Conservation (phyloP, 2,888 invertebrate genomes). For the Ennomos quercinarius region DNA sequence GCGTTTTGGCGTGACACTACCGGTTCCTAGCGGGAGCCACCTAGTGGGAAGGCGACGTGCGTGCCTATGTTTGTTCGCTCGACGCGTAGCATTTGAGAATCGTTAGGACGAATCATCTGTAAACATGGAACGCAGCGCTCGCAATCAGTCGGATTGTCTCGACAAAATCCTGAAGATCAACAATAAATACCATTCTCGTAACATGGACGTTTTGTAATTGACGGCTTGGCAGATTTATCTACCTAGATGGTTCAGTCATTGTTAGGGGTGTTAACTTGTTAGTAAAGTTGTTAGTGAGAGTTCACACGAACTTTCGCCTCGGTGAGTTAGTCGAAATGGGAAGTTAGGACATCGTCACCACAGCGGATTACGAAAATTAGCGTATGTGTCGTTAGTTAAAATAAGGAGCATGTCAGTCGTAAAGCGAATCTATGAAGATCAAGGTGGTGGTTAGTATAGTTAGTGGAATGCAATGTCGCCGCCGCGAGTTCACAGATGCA, state of each 20-base stretch:
- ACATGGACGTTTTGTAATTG: constrained; percentile 82
- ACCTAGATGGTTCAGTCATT: constrained; percentile 84
- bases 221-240: constrained; percentile 78
- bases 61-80: constrained; percentile 74
- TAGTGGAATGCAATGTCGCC: constrained; percentile 83
- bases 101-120: constrained; percentile 79
- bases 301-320: constrained; percentile 77
- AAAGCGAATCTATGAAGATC: constrained; percentile 66
- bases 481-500: constrained; percentile 90
- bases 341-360: constrained; percentile 77
- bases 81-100: constrained; percentile 83
- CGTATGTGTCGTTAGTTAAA: constrained; percentile 69
- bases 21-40: constrained; percentile 39
- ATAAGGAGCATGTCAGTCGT: constrained; percentile 65
- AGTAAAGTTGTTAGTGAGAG: constrained; percentile 80
- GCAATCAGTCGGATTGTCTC: constrained; percentile 75
- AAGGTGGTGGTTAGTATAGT: constrained; percentile 64
- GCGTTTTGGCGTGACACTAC: constrained; percentile 59
- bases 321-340: constrained; percentile 72
- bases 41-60: constrained; percentile 57
- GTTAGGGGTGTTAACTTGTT: constrained; percentile 81
- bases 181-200: constrained; percentile 78
- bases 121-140: constrained; percentile 75
- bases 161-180: constrained; percentile 76
- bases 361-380: constrained; percentile 70